Base-by-base conservation (phyloP, 2,797 vertebrate genomes). In the Pantherophis alleghaniensis region DNA sequence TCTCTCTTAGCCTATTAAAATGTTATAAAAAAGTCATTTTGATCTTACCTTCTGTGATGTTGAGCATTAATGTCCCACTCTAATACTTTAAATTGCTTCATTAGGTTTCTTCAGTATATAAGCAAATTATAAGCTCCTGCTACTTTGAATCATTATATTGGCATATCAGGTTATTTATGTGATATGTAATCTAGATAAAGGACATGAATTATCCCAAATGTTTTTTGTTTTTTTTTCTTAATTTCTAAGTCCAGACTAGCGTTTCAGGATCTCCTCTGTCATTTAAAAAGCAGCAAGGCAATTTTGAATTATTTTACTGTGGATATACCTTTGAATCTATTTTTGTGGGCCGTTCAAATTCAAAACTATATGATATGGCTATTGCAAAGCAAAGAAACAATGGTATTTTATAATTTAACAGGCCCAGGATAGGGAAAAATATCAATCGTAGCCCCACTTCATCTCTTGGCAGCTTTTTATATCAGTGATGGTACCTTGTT, bases 211-310 rank as follows among this genome's bases (percentile, higher is more conserved):
- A 94, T 96, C 32, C 95, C 86, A 95, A 95, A 96, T 94, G 95
- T 37, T 37, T 37, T 37, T 32, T 22, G n/a, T 63, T 63, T 61
- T 96, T 96, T 96, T 69, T 7, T 7, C n/a, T 95, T 96, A 95
- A 94, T 94, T 95, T 95, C 95, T 94, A 96, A 96, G 95, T 95
- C 95, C 96, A 96, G 96, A 96, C 94, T 95, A 97, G 1, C 95
- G 95, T 96, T 97, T 97, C 95, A 96, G 95, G 94, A 95, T 95
- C 94, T 93, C 96, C 95, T 96, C 95, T 96, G 94, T 96, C 94
- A 95, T 95, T 96, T 96, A 95, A 94, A 96, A 92, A 93, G 95
- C 95, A 96, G 95, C 93, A 95, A 93, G 94, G 96, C 96, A 94
- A 95, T 94, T 96, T 97, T 96, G 96, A 97, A 91, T 90, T 96